phyloP scores from a whole-genome alignment of 2,888 invertebrate species.

The Eucera pruinosa region DNA sequence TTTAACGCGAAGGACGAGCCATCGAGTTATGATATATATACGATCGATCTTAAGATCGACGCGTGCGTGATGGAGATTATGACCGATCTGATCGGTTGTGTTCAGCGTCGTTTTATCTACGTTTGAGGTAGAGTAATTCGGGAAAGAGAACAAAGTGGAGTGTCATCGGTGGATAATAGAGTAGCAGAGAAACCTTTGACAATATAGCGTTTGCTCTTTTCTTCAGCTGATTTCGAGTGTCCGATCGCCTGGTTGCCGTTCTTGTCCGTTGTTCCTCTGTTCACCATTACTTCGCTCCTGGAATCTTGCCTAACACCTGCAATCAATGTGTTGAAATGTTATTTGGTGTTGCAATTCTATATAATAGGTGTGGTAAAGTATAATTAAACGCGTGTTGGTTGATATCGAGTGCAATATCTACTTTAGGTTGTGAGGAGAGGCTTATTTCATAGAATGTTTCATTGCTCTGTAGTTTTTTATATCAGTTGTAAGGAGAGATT shows the following conservation, averaged over 20 bases:
- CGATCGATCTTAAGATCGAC: constrained; percentile 31
- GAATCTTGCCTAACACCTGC: constrained; percentile 85
- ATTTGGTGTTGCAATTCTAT: background rate
- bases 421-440: background rate
- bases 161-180: constrained; percentile 64
- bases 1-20: constrained; percentile 8
- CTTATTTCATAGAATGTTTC: background rate
- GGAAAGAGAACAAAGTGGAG: constrained; percentile 69
- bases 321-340: background rate
- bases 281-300: constrained; percentile 84
- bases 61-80: constrained; percentile 9
- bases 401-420: constrained; percentile 2
- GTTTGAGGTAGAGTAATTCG: constrained; percentile 77
- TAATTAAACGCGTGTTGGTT: background rate
- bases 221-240: constrained; percentile 59
- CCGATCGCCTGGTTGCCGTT: constrained; percentile 58
- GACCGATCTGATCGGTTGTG: constrained; percentile 28
- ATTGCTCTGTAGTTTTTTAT: background rate
- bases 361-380: background rate
- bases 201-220: constrained; percentile 69
- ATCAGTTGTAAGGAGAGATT: too few species aligned
- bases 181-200: constrained; percentile 74
- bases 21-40: background rate
- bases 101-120: constrained; percentile 60
- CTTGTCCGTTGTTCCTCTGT: constrained; percentile 7